Percentiles rank a stretch among this genome's conserved stretches.
phyloP scores from a whole-genome alignment of 2,888 invertebrate genomes.

The Noctua fimbriata region DNA sequence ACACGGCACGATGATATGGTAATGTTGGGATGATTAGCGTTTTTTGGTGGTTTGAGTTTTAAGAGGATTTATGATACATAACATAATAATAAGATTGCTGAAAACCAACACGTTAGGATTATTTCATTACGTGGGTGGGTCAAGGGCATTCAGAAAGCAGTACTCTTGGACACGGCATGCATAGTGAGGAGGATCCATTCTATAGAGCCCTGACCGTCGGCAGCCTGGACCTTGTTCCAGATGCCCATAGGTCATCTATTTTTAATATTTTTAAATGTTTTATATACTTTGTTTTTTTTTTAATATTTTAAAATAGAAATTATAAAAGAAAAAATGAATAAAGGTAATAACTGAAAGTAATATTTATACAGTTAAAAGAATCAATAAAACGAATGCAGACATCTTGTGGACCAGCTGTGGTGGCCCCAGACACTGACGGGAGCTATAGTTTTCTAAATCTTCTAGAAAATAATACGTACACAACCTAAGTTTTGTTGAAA shows the following conservation, averaged over 20 bases:
- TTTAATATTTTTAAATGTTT: too few relatives aligned
- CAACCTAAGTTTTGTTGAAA: background rate
- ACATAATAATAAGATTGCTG: background rate
- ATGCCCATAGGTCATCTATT: too few relatives aligned
- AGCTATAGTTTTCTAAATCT: background rate
- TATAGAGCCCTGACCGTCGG: too few relatives aligned
- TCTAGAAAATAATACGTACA: background rate
- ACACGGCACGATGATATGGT: constrained; percentile 54
- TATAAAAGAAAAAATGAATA: too few relatives aligned
- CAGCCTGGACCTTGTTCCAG: too few relatives aligned
- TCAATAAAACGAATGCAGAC: background rate
- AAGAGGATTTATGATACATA: background rate
- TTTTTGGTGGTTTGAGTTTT: background rate
- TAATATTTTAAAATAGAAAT: too few relatives aligned
- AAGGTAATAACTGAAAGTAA: background rate
- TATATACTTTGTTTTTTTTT: too few relatives aligned
- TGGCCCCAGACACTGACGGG: background rate
- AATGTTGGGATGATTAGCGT: constrained; percentile 17
- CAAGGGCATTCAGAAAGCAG: too few relatives aligned
- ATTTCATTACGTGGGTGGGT: too few relatives aligned
- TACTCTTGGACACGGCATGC: too few relatives aligned
- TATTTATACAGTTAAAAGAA: background rate
- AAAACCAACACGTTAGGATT: too few relatives aligned
- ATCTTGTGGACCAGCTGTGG: background rate
- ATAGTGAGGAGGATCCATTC: too few relatives aligned